Conservation (phyloP, 2,797 vertebrate genomes). For the Coilia nasus region DNA sequence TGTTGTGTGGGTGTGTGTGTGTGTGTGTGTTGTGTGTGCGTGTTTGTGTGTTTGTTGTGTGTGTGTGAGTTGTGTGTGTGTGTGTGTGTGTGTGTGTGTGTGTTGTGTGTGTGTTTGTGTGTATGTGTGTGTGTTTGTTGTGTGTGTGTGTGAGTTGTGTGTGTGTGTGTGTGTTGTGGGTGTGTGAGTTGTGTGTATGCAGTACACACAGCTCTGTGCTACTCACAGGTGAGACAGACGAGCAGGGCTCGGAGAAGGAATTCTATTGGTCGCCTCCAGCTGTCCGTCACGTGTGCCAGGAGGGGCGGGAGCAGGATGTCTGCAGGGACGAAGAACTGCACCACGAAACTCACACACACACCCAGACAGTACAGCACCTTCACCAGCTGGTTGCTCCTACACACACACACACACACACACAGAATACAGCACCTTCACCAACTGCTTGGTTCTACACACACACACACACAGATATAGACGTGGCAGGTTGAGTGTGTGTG, state of each 20-base stretch:
- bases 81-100: too few species aligned
- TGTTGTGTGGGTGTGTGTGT: too few species aligned
- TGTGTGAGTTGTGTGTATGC: too few species aligned
- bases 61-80: too few species aligned
- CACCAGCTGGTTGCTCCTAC: conserved; percentile 55
- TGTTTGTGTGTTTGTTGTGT: too few species aligned
- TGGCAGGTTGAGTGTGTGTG: conserved; percentile 81
- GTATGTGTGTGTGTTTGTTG: too few species aligned
- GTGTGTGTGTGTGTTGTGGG: too few species aligned
- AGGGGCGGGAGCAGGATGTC: conserved; percentile 81
- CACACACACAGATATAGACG: conserved; percentile 5
- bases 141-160: too few species aligned
- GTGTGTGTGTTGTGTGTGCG: too few species aligned
- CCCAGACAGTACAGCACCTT: conserved; percentile 73
- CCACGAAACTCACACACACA: conserved; percentile 86
- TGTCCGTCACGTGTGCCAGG: conserved; percentile 70
- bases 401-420: conserved; percentile 22
- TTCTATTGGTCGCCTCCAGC: conserved; percentile 46
- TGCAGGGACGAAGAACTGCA: conserved; percentile 88
- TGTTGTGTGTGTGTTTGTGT: too few species aligned
- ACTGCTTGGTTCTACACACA: not conserved
- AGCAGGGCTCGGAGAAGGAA: conserved; percentile 44
- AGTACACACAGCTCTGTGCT: too few species aligned
- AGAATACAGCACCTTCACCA: not conserved
- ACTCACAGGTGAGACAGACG: conserved; percentile 55